These are phyloP conservation scores for Mirounga angustirostris DNA, from an alignment of 2,113 vertebrate species.

Conservation along the genomic window DNA sequence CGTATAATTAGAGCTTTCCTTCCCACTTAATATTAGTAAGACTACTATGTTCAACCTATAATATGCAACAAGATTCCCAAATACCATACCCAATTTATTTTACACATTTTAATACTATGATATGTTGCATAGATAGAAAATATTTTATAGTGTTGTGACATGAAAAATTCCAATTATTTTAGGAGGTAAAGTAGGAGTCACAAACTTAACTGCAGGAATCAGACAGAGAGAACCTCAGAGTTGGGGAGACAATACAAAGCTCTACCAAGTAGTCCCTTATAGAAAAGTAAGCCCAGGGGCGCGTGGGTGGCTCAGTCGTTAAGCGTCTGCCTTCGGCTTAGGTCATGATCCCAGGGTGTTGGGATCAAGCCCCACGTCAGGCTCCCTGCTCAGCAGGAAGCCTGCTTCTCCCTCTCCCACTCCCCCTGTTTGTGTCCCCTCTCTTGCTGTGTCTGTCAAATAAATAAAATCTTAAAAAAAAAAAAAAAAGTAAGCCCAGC, in stretches of 20 bases:
- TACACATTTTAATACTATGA: constrained; percentile 68
- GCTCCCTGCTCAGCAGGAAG: too few relatives aligned
- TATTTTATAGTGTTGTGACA: constrained; percentile 45
- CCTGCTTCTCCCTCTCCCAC: too few relatives aligned
- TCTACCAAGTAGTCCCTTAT: neutral
- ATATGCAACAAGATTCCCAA: constrained; percentile 61
- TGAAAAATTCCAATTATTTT: constrained; percentile 45
- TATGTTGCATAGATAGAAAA: constrained; percentile 27
- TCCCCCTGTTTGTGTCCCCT: too few relatives aligned
- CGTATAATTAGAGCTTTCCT: constrained; percentile 42
- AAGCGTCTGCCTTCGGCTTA: too few relatives aligned
- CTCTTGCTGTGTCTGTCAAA: too few relatives aligned
- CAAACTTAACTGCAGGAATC: neutral
- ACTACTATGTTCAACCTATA: neutral
- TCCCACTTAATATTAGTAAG: constrained; percentile 36
- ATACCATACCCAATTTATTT: constrained; percentile 60
- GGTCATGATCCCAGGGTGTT: too few relatives aligned
- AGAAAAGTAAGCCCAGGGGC: neutral
- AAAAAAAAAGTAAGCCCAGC: neutral
- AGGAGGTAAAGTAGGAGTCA: neutral
- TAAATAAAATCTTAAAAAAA: too few relatives aligned
- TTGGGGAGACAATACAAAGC: neutral
- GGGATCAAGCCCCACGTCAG: too few relatives aligned
- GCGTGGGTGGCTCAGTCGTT: too few relatives aligned
- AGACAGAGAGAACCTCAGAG: neutral